Conservation (phyloP, 2,113 vertebrate species). For the Agelaius tricolor region DNA sequence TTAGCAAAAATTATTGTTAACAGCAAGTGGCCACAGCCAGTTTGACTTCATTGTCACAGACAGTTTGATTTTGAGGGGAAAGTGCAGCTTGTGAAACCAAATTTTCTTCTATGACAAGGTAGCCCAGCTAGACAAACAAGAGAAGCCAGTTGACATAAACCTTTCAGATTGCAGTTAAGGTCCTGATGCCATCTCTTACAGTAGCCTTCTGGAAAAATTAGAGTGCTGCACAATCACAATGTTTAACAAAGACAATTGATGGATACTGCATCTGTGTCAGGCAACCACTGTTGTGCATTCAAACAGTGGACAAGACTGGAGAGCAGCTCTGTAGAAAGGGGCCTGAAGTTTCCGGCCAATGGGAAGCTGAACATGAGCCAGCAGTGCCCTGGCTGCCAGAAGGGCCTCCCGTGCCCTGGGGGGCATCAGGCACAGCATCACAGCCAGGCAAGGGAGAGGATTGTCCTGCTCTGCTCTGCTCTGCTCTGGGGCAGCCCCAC, state of each 20-base stretch:
- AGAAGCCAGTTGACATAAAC: rapidly evolving
- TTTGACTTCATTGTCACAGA: not conserved
- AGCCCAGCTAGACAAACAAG: not conserved
- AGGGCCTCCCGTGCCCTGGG: rapidly evolving
- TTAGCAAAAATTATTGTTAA: not conserved
- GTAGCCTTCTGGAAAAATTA: not conserved
- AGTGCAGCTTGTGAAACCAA: not conserved
- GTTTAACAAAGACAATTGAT: not conserved
- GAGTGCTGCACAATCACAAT: not conserved
- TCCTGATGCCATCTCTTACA: not conserved
- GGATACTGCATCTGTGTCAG: not conserved
- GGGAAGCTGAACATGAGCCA: rapidly evolving
- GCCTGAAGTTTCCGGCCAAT: rapidly evolving
- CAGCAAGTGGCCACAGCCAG: not conserved
- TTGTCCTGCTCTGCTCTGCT: not conserved
- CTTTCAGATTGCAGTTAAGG: not conserved
- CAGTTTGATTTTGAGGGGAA: not conserved
- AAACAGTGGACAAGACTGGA: not conserved
- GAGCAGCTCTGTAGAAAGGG: not conserved
- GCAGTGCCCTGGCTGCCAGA: not conserved
- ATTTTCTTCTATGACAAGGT: not conserved
- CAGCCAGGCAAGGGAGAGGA: rapidly evolving
- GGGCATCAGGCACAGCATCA: rapidly evolving
- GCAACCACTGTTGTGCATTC: not conserved
- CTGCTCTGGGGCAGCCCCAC: rapidly evolving